phyloP scores from a whole-genome alignment of 2,113 vertebrate genomes.

The Microcebus tavaratra region DNA sequence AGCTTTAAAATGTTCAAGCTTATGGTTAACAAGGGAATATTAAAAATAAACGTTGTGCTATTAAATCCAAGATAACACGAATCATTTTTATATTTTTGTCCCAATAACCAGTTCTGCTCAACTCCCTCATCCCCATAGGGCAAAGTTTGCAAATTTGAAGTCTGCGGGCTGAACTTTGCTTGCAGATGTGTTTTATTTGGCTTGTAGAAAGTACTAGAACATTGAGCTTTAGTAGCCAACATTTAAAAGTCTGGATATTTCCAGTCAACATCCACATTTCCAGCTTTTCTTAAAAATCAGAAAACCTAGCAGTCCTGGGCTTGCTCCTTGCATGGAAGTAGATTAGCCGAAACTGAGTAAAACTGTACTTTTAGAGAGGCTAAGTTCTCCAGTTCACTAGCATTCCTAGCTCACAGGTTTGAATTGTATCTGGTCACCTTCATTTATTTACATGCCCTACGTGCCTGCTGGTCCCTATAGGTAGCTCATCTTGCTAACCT shows the following conservation, averaged over 20 bases:
- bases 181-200: slow-evolving; percentile 51
- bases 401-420: not conserved
- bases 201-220: slow-evolving; percentile 14
- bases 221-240: slow-evolving; percentile 46
- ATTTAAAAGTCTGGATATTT: slow-evolving; percentile 40
- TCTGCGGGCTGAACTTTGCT: not conserved
- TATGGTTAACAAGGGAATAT: slow-evolving; percentile 54
- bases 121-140: not conserved
- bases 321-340: not conserved
- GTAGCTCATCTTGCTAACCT: not conserved
- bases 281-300: slow-evolving; percentile 32
- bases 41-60: slow-evolving; percentile 60
- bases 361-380: not conserved
- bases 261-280: slow-evolving; percentile 49
- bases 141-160: not conserved
- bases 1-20: slow-evolving; percentile 49
- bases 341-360: not conserved
- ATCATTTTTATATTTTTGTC: slow-evolving; percentile 55
- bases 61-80: slow-evolving; percentile 56
- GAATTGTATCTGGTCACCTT: not conserved
- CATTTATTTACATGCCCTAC: not conserved
- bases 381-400: not conserved
- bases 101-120: slow-evolving; percentile 9
- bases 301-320: not conserved
- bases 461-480: not conserved